Percentiles rank a stretch among this genome's conserved stretches.
These are phyloP conservation scores for Syrrhaptes paradoxus DNA, from an alignment of 2,113 vertebrate species.

Conservation along the genomic window DNA sequence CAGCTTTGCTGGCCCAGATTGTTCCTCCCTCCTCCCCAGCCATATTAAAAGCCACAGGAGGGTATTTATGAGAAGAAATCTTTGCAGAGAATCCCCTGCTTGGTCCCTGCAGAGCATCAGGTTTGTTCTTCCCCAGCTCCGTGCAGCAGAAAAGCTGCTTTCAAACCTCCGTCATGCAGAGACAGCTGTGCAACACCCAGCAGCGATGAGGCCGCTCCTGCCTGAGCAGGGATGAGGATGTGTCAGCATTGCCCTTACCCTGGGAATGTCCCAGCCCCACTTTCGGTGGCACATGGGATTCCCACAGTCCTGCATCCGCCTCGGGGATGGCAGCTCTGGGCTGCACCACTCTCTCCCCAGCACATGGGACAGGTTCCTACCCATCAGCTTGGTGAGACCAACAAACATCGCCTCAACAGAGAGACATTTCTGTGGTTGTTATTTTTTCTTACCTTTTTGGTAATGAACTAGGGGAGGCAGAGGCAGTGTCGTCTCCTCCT, in stretches of 20 bases:
- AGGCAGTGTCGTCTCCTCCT: neutral
- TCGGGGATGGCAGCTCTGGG: fast-evolving
- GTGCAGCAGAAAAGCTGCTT: neutral
- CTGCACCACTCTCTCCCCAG: neutral
- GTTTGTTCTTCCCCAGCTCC: neutral
- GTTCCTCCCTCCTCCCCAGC: neutral
- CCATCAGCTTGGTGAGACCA: neutral
- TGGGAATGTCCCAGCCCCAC: neutral
- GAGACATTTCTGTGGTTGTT: neutral
- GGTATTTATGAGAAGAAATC: neutral
- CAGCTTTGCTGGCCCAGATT: neutral
- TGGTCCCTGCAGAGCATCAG: neutral
- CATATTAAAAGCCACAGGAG: conserved; percentile 5
- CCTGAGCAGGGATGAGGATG: neutral
- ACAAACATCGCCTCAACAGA: neutral
- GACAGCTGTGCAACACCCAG: neutral
- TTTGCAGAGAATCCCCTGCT: neutral
- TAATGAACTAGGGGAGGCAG: neutral
- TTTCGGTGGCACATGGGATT: fast-evolving
- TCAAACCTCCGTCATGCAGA: neutral
- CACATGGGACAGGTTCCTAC: neutral
- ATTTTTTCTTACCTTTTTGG: neutral
- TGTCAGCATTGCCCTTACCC: neutral
- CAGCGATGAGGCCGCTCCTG: neutral
- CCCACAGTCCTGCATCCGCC: fast-evolving